phyloP scores from a whole-genome alignment of 2,888 invertebrate species.

The Diloba caeruleocephala region DNA sequence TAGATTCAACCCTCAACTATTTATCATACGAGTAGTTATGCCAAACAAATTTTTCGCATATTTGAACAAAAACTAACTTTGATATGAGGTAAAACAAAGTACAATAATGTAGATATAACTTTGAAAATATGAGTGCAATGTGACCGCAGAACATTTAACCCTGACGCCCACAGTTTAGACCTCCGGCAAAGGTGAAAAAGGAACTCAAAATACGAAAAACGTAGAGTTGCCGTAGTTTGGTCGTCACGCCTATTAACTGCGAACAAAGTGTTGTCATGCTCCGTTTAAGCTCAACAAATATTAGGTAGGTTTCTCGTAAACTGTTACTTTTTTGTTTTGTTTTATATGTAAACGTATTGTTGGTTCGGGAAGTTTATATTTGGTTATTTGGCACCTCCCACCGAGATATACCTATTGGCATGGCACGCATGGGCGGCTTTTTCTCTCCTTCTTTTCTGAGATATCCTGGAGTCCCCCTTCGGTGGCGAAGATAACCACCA shows the following conservation, averaged over 20 bases:
- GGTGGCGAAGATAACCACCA: no score
- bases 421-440: no score
- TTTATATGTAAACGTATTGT: not conserved
- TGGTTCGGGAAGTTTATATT: no score
- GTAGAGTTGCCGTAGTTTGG: constrained; percentile 34
- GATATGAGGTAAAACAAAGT: constrained; percentile 32
- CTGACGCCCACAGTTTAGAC: constrained; percentile 17
- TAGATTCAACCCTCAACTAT: constrained; percentile 7
- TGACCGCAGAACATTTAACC: constrained; percentile 32
- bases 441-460: no score
- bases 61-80: constrained; percentile 32
- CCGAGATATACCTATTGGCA: no score
- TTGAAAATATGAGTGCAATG: constrained; percentile 30
- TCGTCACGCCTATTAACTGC: constrained; percentile 47
- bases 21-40: constrained; percentile 7
- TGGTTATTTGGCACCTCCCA: no score
- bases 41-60: constrained; percentile 30
- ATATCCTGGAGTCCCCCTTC: no score
- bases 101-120: constrained; percentile 18
- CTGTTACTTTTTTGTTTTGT: not conserved
- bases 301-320: constrained; percentile 6
- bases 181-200: constrained; percentile 35
- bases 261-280: constrained; percentile 37
- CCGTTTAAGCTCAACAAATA: constrained; percentile 28
- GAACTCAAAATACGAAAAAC: constrained; percentile 32